Evolutionary conservation across 1,140 invertebrate genomes (phyloP), one percentile per base, ranked within the genome.

Genomic region (Drosophila pectinifera): DNA sequence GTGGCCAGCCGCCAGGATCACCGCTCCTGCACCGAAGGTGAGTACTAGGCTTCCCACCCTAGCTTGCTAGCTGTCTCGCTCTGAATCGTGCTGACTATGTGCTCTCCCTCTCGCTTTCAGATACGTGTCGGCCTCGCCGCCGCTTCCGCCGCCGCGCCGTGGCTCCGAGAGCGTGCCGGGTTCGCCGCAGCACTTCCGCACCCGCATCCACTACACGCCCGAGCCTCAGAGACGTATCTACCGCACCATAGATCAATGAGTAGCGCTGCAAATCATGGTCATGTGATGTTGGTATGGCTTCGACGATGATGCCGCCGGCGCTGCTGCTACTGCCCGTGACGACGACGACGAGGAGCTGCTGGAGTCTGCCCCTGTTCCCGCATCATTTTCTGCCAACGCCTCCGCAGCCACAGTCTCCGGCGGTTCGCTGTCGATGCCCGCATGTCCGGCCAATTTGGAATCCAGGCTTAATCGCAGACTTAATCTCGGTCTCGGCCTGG

Each of bases 111-210:
- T 55, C 10, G 1, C 2, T 46, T 58, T 46, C 51, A 95, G 95
- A 77, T 95, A 95, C 76, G 92, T 95, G 8, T 95, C 94, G 22
- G 95, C 95, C 14, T 94, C 95, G 48, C 95, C 95, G 10, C 95
- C 95, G n/a, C 93, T 95, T 70, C 95, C 95, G 31, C 95, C 95
- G 22, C 95, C 95, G 51, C 94, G 95, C 38, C 94, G 95, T 1
- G 91, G 94, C 3, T 95, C 95, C 0, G 95, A 95, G 86, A 95
- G 95, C 75, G 95, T 96, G 55, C 95, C 95, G 20, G 95, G 95
- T 41, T 95, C 95, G 42, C 95, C 95, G 28, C 95, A 95, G 78
- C 94, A 95, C 76, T 92, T 94, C 45, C 93, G 94, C 68, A 93
- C 95, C 22, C 93, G 95, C 78, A 94, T 95, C 65, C 95, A 95